Base-by-base conservation (phyloP, 2,888 invertebrate species). In the Ophioninae sp. region DNA sequence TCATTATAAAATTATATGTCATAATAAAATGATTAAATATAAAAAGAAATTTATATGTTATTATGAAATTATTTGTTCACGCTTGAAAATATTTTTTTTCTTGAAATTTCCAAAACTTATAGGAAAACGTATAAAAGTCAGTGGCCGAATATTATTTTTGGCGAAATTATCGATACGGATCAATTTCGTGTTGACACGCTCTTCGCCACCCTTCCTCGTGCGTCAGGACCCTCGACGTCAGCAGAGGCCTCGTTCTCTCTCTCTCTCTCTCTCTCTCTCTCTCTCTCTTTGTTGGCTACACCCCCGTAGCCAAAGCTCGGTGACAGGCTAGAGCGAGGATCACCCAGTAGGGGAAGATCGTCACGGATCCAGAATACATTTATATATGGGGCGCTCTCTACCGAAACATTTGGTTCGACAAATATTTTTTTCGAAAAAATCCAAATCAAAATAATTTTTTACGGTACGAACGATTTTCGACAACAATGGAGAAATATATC, bases 201-300 rank as follows among this genome's bases (percentile, higher is more conserved):
- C 87, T 86, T 89, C 87, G 87, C 87, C 87, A 88, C 87, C 87
- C 87, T 86, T 81, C 84, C 82, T 85, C 78, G 78, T 72, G 30
- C 78, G 76, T 79, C 23, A 79, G 65, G 81, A 81, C 87, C 86
- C 86, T 85, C 85, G 23, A 22, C 69, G 44, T 51, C 76, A 64
- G 68, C 61, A 69, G 30, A 41, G 67, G 65, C 37, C 37, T 37
- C 37, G n/a, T 23, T 63, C 30, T 64, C 74, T 20, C 30, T 75
- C 56, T 72, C 59, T 64, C 51, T 74, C 51, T 65, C 67, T 39
- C 39, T 39, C 20, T 20, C 44, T 67, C 67, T 41, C n/a, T 41
- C 41, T 51, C 68, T 44, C 51, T 64, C 74, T 41, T n/a, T 65
- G n/a, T 74, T 44, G 68, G 73, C 74, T 56, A 79, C 79, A 68